Conservation (phyloP, 2,113 vertebrate species). For the Apistogramma diplotaenia region DNA sequence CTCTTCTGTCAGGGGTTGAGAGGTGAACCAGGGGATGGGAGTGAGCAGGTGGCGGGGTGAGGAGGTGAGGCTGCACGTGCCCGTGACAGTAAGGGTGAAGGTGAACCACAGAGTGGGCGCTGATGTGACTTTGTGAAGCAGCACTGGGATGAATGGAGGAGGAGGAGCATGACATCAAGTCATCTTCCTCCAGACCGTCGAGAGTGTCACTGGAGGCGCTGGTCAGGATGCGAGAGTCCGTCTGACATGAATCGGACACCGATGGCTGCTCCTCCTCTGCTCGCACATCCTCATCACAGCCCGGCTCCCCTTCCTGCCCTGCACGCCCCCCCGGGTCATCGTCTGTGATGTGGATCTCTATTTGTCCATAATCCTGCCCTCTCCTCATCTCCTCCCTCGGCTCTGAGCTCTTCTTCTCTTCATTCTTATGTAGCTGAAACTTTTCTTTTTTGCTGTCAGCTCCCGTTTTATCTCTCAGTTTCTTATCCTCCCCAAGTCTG, state of each 20-base stretch:
- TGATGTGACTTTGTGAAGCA: not conserved
- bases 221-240: constrained; percentile 76
- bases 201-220: constrained; percentile 91
- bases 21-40: constrained; percentile 56
- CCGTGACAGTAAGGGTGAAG: constrained; percentile 23
- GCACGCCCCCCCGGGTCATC: not conserved
- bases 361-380: not conserved
- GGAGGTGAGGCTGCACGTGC: constrained; percentile 36
- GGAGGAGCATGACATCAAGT: constrained; percentile 81
- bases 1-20: not conserved
- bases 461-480: constrained; percentile 44
- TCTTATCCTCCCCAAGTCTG: constrained; percentile 12
- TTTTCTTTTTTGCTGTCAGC: constrained; percentile 31
- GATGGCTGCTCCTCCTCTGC: constrained; percentile 51
- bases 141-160: constrained; percentile 68
- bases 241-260: constrained; percentile 84
- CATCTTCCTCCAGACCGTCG: constrained; percentile 89
- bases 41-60: constrained; percentile 56
- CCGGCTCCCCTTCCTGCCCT: not conserved
- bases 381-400: not conserved
- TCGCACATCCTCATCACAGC: not conserved
- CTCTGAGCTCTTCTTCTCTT: constrained; percentile 3
- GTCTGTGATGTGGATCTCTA: not conserved
- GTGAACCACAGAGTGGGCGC: not conserved
- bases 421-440: not conserved